Percentiles rank a stretch among this genome's conserved stretches.
Evolutionary conservation across 2,113 vertebrate genomes (phyloP).

Genomic region (Nibea coibor): DNA sequence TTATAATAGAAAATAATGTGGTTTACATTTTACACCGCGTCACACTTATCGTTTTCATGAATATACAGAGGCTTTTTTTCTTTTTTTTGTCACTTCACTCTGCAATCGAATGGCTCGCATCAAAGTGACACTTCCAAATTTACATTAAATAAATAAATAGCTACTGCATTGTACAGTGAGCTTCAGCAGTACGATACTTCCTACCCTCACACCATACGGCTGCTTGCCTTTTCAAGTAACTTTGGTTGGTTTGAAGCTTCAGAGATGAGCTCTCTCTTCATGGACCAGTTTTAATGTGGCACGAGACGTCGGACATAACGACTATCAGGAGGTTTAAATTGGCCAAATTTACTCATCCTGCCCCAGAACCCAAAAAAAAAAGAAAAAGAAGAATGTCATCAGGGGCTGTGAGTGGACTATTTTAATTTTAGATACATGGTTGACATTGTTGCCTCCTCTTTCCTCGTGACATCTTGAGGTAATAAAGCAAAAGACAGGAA

Average conservation of each 20-base stretch:
- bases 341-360: conserved; percentile 13
- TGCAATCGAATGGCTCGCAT: conserved; percentile 30
- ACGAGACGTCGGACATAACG: conserved; percentile 26
- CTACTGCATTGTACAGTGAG: conserved; percentile 32
- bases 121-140: conserved; percentile 40
- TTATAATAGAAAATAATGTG: conserved; percentile 29
- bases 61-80: conserved; percentile 10
- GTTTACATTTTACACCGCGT: conserved; percentile 19
- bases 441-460: not conserved
- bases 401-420: not conserved
- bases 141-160: conserved; percentile 74
- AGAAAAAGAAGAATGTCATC: not conserved
- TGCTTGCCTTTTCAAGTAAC: conserved; percentile 65
- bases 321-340: conserved; percentile 48
- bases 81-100: not conserved
- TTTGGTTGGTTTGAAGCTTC: conserved; percentile 54
- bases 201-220: conserved; percentile 22
- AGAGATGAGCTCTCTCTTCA: conserved; percentile 38
- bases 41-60: conserved; percentile 17
- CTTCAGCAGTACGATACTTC: conserved; percentile 25
- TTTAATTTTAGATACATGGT: conserved; percentile 5
- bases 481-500: conserved; percentile 40
- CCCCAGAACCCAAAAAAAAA: not conserved
- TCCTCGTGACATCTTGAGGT: conserved; percentile 31
- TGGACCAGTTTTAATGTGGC: conserved; percentile 48